Percentiles rank a stretch among this genome's conserved stretches.
Conservation (phyloP, 92 coral and sea anemone genomes). For the Palythoa grandiflora region DNA sequence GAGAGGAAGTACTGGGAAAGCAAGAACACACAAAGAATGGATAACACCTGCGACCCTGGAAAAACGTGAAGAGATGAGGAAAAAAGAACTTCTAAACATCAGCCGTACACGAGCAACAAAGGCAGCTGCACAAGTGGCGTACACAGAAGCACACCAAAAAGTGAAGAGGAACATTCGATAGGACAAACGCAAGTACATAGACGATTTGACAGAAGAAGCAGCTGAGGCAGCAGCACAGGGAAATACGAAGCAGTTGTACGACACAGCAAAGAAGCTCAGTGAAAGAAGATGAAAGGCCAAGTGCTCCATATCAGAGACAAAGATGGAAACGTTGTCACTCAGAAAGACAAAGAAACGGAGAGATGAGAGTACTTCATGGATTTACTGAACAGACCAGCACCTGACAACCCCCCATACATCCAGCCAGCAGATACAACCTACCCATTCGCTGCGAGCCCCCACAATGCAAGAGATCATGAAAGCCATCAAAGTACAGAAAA, state of each 20-base stretch:
- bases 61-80: background rate
- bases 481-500: too few species aligned
- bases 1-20: conserved; percentile 5
- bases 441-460: background rate
- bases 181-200: too few species aligned
- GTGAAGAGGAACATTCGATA: too few species aligned
- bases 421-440: conserved; percentile 13
- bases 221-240: too few species aligned
- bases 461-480: background rate
- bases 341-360: background rate
- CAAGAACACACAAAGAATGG: conserved; percentile 5
- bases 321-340: background rate
- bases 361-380: conserved; percentile 2
- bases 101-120: background rate
- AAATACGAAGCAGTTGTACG: too few species aligned
- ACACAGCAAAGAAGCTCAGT: conserved; percentile 5
- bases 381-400: conserved; percentile 17
- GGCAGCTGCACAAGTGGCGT: too few species aligned
- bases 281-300: conserved; percentile 4
- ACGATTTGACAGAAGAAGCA: too few species aligned
- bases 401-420: conserved; percentile 2
- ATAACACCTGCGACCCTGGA: background rate
- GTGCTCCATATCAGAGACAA: background rate
- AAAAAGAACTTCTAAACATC: background rate
- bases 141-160: too few species aligned